Percentiles rank a stretch among this genome's conserved stretches.
Evolutionary conservation across 2,888 invertebrate species (phyloP).

Genomic region (Apodemia mormo): DNA sequence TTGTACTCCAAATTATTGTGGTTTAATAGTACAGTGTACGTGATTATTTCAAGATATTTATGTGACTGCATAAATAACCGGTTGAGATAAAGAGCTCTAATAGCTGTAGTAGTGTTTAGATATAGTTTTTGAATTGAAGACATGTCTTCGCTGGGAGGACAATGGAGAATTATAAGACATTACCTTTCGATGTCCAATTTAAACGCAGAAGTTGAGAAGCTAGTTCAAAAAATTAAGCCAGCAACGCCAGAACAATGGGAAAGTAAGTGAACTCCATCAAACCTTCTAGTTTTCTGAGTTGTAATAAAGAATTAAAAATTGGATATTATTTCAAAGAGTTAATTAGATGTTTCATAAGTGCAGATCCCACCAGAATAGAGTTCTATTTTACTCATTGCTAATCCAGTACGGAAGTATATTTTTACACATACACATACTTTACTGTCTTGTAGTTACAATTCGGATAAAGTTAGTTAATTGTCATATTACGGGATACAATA

Average conservation of each 20-base stretch:
- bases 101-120: not conserved
- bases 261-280: slow-evolving; percentile 51
- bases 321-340: too few species aligned
- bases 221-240: slow-evolving; percentile 63
- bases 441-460: too few species aligned
- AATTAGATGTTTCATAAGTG: too few species aligned
- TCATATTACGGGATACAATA: too few species aligned
- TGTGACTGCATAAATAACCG: slow-evolving; percentile 19
- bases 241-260: slow-evolving; percentile 68
- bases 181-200: slow-evolving; percentile 64
- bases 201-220: slow-evolving; percentile 64
- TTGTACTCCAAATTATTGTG: not conserved
- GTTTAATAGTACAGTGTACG: slow-evolving; percentile 28
- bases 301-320: too few species aligned
- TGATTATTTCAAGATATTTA: slow-evolving; percentile 31
- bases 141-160: slow-evolving; percentile 70
- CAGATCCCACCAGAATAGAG: too few species aligned
- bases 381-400: too few species aligned
- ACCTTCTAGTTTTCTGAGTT: too few species aligned
- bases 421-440: too few species aligned
- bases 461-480: too few species aligned
- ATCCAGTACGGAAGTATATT: too few species aligned
- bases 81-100: slow-evolving; percentile 9
- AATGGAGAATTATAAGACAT: slow-evolving; percentile 70
- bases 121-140: slow-evolving; percentile 27